Evolutionary conservation across 2,797 vertebrate genomes (phyloP), one percentile per base, ranked within the genome.

Genomic region (Streptopelia turtur): DNA sequence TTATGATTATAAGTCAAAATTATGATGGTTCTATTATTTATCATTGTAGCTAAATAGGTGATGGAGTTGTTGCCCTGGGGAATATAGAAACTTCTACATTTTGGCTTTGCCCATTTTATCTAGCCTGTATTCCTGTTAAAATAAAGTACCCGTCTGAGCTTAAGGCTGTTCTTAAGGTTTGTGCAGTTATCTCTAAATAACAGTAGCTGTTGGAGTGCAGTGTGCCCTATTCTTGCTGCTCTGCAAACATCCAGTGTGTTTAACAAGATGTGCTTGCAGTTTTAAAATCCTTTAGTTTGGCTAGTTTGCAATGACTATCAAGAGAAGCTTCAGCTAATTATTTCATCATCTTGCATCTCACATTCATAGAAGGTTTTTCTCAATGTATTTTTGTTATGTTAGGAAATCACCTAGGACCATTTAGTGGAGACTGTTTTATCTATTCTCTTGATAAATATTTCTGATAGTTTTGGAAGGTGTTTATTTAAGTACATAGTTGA

Each of bases 301-400:
- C 24, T 75, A 23, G 2, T 56, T 75, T 57, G 30, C 63, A 31
- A 0, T 45, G 43, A 11, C 15, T 2, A 2, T 0, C 2, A 45
- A 55, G 35, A 24, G 39, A 86, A 49, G 49, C 31, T 72, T 68
- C 23, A 53, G 28, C 10, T 21, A 12, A 11, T 41, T n/a, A 3
- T 39, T 89, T 60, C 2, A 1, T 84, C 28, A 65, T 61, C 27
- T 53, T 61, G 16, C 30, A 20, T 57, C 43, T 72, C 25, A 28
- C 3, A 39, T 81, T 63, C 13, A 5, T 37, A 11, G 63, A n/a
- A 87, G 13, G 1, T 11, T 57, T 49, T 68, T 52, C 15, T 72
- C 57, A 41, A 22, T 64, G 11, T 70, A 0, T 49, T 88, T 57
- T 90, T 79, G 20, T 78, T 10, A 6, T 53, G 4, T 41, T 72